Base-by-base conservation (phyloP, 2,888 invertebrate species). In the Leuctra nigra region DNA sequence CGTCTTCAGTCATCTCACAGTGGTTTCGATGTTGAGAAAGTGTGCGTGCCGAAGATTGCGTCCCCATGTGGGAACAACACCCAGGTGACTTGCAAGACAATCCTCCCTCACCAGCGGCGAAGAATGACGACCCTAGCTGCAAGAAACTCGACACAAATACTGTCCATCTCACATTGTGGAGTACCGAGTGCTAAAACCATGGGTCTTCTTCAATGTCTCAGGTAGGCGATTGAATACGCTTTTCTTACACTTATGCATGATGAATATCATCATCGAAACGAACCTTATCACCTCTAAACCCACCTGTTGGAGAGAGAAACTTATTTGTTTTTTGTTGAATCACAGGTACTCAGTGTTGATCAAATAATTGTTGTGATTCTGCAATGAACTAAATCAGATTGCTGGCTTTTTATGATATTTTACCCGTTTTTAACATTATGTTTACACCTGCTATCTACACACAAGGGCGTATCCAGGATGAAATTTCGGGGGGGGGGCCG, bases 1-100 rank as follows among this genome's bases (percentile, higher is more conserved):
- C 83, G 98, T 24, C 81, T 96, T 63, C 98, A 98, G 73, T 97
- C 97, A 22, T 96, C 96, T 4, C 83, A 86, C 62, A 87, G 86
- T 52, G 74, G 77, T 57, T 81, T 80, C 64, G 55, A 67, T 54
- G 61, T 64, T 64, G 68, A 73, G 7, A 71, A 70, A 54, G 65
- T 72, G 38, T 69, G 71, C 52, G 64, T 70, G 36, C 71, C 72
- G 22, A 68, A 65, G 58, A 71, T 73, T 54, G 73, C 73, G n/a
- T 68, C 69, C 57, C 69, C 71, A 29, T 68, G 68, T 39, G 66
- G 66, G 46, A 68, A 64, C 55, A 66, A 66, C 59, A 73, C 72
- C 58, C 75, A 76, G 66, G 75, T 76, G 29, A 78, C 78, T 16
- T 78, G 78, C 66, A 77, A 75, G 64, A 75, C 68, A 68, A 77